Percentiles rank a stretch among this genome's conserved stretches.
These are phyloP conservation scores for Gastracanthus pulcherrimus DNA, from an alignment of 2,888 invertebrate genomes.

Conservation along the genomic window DNA sequence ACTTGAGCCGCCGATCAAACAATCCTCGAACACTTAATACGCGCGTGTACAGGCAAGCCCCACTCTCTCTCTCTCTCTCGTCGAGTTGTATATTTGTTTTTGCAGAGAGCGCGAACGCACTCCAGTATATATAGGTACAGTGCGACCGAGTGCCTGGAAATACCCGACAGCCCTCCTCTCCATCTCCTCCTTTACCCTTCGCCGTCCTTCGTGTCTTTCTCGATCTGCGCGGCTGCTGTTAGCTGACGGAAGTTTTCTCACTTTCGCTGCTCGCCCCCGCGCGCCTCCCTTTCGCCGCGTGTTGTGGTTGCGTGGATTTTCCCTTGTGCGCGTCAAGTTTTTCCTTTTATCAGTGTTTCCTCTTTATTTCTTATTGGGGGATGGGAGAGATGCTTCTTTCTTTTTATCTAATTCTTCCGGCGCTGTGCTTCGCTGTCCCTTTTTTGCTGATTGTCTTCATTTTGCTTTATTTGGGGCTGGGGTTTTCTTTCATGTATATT, in stretches of 20 bases:
- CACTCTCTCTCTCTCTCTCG: background rate
- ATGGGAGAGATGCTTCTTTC: no score
- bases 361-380: background rate
- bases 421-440: background rate
- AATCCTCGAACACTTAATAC: conserved; percentile 21
- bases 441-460: background rate
- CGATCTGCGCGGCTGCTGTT: background rate
- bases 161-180: background rate
- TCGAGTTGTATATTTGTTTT: background rate
- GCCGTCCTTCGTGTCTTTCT: background rate
- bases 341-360: background rate
- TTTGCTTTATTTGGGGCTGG: background rate
- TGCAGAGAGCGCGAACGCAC: background rate
- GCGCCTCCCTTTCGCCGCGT: background rate
- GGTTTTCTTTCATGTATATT: background rate
- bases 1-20: conserved; percentile 16
- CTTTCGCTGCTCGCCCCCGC: background rate
- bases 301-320: no score
- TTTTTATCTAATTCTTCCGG: background rate
- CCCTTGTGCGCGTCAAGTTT: background rate
- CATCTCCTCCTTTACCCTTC: background rate
- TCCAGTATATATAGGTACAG: no score
- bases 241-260: background rate
- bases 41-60: background rate
- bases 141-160: background rate